A percentile compares a stretch with the other conserved stretches of the same genome.
These are phyloP conservation scores for Lasioglossum zephyrum DNA, from an alignment of 2,888 invertebrate species.

Conservation along the genomic window DNA sequence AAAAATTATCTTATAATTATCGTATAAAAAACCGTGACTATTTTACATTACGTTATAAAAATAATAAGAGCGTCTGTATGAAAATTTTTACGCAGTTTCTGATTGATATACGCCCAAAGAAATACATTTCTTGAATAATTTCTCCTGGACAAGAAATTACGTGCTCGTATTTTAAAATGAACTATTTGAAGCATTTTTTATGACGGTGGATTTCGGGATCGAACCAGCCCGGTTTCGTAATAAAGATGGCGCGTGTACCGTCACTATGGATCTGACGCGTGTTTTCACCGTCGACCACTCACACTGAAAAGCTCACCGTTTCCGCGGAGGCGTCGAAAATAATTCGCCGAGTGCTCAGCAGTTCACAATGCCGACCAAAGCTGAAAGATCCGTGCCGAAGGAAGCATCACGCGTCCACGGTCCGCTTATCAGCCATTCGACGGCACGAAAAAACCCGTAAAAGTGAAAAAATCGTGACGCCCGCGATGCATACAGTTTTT, in stretches of 20 bases:
- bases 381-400: background rate
- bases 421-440: background rate
- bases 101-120: no score
- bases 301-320: slow-evolving; percentile 6
- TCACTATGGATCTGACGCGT: background rate
- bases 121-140: no score
- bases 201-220: no score
- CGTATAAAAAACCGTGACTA: no score
- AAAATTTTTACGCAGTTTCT: no score
- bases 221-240: background rate
- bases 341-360: slow-evolving; percentile 24
- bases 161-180: no score
- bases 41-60: no score
- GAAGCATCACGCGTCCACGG: background rate
- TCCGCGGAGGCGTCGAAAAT: slow-evolving; percentile 17
- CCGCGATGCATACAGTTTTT: background rate
- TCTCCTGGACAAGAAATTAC: no score
- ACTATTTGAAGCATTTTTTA: background rate
- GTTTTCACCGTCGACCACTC: slow-evolving; percentile 14
- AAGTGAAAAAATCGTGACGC: background rate
- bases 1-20: no score
- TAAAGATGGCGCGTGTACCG: background rate
- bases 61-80: no score
- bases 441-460: background rate
- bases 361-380: background rate